A percentile compares a stretch with the other conserved stretches of the same genome.
phyloP scores from a whole-genome alignment of 2,797 vertebrate species.

The Serranus cabrilla region DNA sequence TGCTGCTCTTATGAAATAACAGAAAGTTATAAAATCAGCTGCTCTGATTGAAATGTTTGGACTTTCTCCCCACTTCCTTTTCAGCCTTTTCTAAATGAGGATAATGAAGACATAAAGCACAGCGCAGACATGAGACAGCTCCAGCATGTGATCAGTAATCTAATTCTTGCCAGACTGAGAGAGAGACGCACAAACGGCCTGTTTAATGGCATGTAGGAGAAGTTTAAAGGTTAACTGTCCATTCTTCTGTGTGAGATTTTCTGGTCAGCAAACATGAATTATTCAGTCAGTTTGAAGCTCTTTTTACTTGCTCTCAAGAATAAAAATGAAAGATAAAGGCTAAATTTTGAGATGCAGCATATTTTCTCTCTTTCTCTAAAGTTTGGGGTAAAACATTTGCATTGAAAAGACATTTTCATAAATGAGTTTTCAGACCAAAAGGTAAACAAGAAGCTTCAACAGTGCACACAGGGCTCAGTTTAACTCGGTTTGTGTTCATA shows the following conservation, averaged over 20 bases:
- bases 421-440: slow-evolving; percentile 16
- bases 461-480: too few species aligned
- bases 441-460: not conserved
- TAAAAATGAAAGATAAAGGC: too few species aligned
- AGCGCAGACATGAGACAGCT: slow-evolving; percentile 16
- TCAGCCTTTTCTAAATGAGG: slow-evolving; percentile 19
- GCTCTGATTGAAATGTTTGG: too few species aligned
- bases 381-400: not conserved
- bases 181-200: not conserved
- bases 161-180: slow-evolving; percentile 14
- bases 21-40: not conserved
- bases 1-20: too few species aligned
- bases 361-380: not conserved
- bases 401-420: slow-evolving; percentile 31
- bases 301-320: slow-evolving; percentile 23
- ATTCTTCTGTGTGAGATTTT: slow-evolving; percentile 18
- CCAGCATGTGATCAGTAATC: slow-evolving; percentile 54
- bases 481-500: too few species aligned
- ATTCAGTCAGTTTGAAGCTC: slow-evolving; percentile 14
- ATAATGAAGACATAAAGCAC: slow-evolving; percentile 1
- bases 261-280: slow-evolving; percentile 34
- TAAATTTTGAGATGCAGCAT: not conserved
- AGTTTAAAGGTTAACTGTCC: slow-evolving; percentile 34
- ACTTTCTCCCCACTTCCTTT: not conserved
- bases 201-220: slow-evolving; percentile 19